These are phyloP conservation scores for Sussaba pulchella DNA, from an alignment of 2,888 invertebrate genomes.

Conservation along the genomic window DNA sequence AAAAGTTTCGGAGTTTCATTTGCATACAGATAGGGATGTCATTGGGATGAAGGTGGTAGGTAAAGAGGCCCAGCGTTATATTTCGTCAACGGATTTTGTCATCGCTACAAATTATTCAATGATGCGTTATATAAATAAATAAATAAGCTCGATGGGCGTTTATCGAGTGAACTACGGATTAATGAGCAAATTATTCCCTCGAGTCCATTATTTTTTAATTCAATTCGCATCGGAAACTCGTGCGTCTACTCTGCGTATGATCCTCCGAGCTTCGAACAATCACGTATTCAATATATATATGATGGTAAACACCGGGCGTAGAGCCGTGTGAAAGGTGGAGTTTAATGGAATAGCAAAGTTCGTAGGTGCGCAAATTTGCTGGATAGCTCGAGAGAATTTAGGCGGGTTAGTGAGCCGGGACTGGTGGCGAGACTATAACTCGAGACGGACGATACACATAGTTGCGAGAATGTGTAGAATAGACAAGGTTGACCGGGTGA, in stretches of 20 bases:
- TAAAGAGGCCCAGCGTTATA: too few species aligned
- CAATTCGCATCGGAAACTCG: background rate
- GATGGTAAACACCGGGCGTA: background rate
- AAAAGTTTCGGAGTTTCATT: conserved; percentile 7
- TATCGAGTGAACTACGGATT: too few species aligned
- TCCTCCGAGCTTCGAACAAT: conserved; percentile 32
- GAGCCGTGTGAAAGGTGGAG: background rate
- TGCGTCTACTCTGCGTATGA: background rate
- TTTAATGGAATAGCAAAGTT: conserved; percentile 37
- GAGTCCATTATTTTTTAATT: background rate
- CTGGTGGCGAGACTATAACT: too few species aligned
- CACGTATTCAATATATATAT: conserved; percentile 30
- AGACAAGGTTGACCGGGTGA: conserved; percentile 35
- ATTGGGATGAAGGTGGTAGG: background rate
- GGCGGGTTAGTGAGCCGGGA: too few species aligned
- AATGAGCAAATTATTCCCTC: background rate
- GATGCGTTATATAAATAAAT: too few species aligned
- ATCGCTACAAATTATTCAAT: background rate
- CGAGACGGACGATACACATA: background rate
- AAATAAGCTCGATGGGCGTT: too few species aligned
- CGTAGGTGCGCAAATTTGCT: conserved; percentile 34
- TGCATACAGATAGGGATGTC: background rate
- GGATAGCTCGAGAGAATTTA: too few species aligned
- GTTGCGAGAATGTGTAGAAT: conserved; percentile 21
- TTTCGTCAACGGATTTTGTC: background rate